These are phyloP conservation scores for Porites lutea DNA, from an alignment of 64 coral and sea anemone genomes.

Conservation along the genomic window DNA sequence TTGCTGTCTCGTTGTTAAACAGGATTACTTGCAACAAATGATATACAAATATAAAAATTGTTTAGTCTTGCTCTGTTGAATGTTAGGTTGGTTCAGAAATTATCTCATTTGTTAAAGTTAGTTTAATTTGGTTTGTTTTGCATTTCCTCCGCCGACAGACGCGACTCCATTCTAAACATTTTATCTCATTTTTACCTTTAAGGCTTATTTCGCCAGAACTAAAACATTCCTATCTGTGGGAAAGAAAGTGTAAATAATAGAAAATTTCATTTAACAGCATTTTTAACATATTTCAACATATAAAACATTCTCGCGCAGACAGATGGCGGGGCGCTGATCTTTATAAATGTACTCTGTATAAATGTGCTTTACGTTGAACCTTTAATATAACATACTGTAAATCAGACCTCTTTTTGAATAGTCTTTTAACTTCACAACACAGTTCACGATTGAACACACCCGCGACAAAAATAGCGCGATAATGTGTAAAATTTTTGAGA, in stretches of 20 bases:
- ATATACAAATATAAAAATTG: background rate
- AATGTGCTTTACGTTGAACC: no score
- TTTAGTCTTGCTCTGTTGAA: conserved; percentile 29
- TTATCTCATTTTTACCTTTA: conserved; percentile 15
- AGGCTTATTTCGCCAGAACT: background rate
- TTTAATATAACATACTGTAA: no score
- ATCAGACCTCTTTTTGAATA: no score
- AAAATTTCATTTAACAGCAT: conserved; percentile 6
- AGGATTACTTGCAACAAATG: conserved; percentile 8
- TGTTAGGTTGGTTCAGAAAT: background rate
- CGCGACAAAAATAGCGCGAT: no score
- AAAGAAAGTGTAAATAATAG: background rate
- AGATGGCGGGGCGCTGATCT: no score
- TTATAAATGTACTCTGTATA: no score
- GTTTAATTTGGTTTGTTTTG: background rate
- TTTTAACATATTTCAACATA: background rate
- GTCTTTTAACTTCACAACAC: no score
- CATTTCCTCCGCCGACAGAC: conserved; percentile 2
- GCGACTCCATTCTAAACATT: background rate
- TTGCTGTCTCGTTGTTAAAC: background rate
- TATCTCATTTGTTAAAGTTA: background rate
- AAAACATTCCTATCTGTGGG: conserved; percentile 23
- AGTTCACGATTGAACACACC: no score
- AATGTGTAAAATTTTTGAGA: no score
- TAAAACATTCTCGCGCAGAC: no score